Percentiles rank a stretch among this genome's conserved stretches.
Evolutionary conservation across 2,888 invertebrate species (phyloP).

Genomic region (Mystacides longicornis): DNA sequence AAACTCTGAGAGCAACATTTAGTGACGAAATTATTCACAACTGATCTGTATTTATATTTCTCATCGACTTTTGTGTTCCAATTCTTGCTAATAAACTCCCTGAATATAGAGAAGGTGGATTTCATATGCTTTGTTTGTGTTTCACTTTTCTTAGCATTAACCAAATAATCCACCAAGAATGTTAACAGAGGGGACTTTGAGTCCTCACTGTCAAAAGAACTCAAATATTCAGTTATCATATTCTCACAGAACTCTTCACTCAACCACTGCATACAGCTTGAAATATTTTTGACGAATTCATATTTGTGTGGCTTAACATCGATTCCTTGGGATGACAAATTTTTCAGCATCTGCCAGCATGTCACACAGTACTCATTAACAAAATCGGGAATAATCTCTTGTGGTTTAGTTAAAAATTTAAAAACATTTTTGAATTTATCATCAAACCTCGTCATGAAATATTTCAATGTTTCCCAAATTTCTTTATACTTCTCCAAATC

Average conservation of each 20-base stretch:
- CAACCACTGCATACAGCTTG: slow-evolving; percentile 21
- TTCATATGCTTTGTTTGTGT: slow-evolving; percentile 13
- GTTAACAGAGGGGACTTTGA: not conserved
- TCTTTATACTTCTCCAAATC: slow-evolving; percentile 4
- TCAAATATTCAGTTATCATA: slow-evolving; percentile 28
- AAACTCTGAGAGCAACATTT: slow-evolving; percentile 13
- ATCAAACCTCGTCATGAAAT: slow-evolving; percentile 10
- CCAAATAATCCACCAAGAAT: slow-evolving; percentile 17
- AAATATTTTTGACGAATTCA: not conserved
- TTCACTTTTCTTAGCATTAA: slow-evolving; percentile 13
- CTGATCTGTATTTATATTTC: slow-evolving; percentile 8
- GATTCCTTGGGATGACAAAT: slow-evolving; percentile 6
- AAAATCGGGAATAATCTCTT: slow-evolving; percentile 4
- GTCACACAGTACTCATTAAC: slow-evolving; percentile 12
- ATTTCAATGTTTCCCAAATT: slow-evolving; percentile 13
- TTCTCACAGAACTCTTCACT: slow-evolving; percentile 27
- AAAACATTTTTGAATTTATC: slow-evolving; percentile 17
- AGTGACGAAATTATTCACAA: slow-evolving; percentile 9
- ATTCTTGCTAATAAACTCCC: slow-evolving; percentile 13
- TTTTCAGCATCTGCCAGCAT: slow-evolving; percentile 14
- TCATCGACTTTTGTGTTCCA: slow-evolving; percentile 15
- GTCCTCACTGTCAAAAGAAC: slow-evolving; percentile 13
- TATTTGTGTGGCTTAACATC: slow-evolving; percentile 3
- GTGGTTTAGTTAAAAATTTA: slow-evolving; percentile 4
- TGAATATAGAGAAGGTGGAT: slow-evolving; percentile 12